phyloP scores from a whole-genome alignment of 1,140 invertebrate genomes.

The Cataglyphis hispanica region DNA sequence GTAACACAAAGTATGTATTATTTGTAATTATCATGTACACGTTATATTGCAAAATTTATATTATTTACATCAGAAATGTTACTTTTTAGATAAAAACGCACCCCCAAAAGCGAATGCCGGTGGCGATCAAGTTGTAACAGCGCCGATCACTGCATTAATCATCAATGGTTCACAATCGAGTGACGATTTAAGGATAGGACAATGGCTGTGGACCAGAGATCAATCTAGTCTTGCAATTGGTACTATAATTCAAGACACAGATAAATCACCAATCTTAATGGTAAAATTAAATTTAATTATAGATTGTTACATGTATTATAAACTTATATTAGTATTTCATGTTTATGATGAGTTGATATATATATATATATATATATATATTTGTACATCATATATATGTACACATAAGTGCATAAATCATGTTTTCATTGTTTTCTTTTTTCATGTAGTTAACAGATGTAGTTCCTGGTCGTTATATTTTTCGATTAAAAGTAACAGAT shows the following conservation, averaged over 20 bases:
- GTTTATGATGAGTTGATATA: background rate
- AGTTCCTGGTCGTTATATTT: constrained; percentile 95
- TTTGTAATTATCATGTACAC: constrained; percentile 37
- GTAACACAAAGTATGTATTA: constrained; percentile 95
- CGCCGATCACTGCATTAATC: constrained; percentile 92
- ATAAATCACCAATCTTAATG: constrained; percentile 92
- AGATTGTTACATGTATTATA: constrained; percentile 21
- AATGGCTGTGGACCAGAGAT: constrained; percentile 95
- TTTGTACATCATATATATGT: background rate
- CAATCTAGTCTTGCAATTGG: constrained; percentile 94
- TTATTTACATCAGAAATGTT: constrained; percentile 54
- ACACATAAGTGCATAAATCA: background rate
- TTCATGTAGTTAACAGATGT: constrained; percentile 91
- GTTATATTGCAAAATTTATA: constrained; percentile 13
- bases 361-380: background rate
- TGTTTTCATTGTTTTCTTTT: constrained; percentile 72
- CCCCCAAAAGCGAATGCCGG: constrained; percentile 95
- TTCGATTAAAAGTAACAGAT: constrained; percentile 95
- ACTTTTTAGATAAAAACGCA: constrained; percentile 93
- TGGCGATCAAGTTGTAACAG: constrained; percentile 91
- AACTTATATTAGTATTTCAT: constrained; percentile 1
- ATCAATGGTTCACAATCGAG: constrained; percentile 95
- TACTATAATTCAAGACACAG: constrained; percentile 91
- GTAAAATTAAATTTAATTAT: constrained; percentile 82
- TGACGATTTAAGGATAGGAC: constrained; percentile 95